Evolutionary conservation across 2,888 invertebrate species (phyloP).

Genomic region (Resseliella maxima): DNA sequence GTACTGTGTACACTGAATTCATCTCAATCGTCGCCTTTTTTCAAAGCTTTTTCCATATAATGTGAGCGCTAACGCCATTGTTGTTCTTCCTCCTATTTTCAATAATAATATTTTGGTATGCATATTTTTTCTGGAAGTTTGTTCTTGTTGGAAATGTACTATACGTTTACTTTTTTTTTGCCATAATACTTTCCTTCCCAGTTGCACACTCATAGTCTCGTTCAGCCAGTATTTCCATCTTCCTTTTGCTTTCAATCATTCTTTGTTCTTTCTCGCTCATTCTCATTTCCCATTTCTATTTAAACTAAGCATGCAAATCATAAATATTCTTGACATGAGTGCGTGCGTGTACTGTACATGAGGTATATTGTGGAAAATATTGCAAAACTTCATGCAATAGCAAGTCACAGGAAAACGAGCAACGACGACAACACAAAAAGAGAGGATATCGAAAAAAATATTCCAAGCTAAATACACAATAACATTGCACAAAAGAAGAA

Average conservation of each 20-base stretch:
- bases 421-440: neutral
- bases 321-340: constrained; percentile 30
- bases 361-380: constrained; percentile 1
- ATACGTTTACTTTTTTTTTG: neutral
- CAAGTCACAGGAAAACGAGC: constrained; percentile 1
- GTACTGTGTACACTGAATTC: neutral
- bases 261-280: too few relatives aligned
- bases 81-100: constrained; percentile 20
- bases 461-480: neutral
- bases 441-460: neutral
- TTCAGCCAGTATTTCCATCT: too few relatives aligned
- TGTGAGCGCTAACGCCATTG: neutral
- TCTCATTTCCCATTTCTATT: too few relatives aligned
- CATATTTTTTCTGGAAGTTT: constrained; percentile 9
- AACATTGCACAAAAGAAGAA: neutral
- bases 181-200: neutral
- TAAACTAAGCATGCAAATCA: constrained; percentile 8
- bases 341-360: neutral
- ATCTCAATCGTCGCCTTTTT: neutral
- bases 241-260: neutral
- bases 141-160: neutral
- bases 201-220: too few relatives aligned
- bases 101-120: constrained; percentile 34
- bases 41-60: neutral
- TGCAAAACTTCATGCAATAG: constrained; percentile 5